Conservation (phyloP, 2,113 vertebrate genomes). For the Onychostruthus taczanowskii region DNA sequence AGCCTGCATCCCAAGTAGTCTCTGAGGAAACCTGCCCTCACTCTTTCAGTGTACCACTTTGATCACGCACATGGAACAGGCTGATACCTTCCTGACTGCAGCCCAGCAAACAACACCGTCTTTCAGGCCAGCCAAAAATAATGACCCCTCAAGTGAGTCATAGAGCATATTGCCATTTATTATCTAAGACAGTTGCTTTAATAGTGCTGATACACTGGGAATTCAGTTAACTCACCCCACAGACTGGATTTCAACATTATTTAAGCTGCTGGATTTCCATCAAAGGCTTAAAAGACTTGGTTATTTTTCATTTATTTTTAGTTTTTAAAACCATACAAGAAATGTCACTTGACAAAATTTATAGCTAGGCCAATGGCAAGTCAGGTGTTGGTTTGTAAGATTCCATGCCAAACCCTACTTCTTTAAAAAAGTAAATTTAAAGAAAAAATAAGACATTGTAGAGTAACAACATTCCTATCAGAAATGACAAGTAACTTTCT, state of each 20-base stretch:
- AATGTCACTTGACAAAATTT: neutral
- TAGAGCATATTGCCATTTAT: neutral
- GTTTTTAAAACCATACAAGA: neutral
- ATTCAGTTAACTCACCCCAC: neutral
- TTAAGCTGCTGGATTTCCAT: neutral
- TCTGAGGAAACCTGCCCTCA: neutral
- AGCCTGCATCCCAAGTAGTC: neutral
- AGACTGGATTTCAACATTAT: neutral
- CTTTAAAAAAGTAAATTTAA: neutral
- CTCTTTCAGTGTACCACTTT: neutral
- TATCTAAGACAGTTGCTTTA: neutral
- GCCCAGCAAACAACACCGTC: neutral
- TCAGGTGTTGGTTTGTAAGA: neutral
- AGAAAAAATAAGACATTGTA: neutral
- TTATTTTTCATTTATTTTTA: neutral
- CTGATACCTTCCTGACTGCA: neutral
- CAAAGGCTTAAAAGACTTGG: neutral
- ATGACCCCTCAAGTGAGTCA: neutral
- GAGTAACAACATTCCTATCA: neutral
- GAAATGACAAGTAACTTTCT: neutral
- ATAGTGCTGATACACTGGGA: neutral
- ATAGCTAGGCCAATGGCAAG: neutral
- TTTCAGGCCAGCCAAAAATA: neutral
- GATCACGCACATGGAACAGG: neutral
- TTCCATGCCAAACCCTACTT: neutral